phyloP scores from a whole-genome alignment of 2,888 invertebrate genomes.

The Caenorhabditis auriculariae region DNA sequence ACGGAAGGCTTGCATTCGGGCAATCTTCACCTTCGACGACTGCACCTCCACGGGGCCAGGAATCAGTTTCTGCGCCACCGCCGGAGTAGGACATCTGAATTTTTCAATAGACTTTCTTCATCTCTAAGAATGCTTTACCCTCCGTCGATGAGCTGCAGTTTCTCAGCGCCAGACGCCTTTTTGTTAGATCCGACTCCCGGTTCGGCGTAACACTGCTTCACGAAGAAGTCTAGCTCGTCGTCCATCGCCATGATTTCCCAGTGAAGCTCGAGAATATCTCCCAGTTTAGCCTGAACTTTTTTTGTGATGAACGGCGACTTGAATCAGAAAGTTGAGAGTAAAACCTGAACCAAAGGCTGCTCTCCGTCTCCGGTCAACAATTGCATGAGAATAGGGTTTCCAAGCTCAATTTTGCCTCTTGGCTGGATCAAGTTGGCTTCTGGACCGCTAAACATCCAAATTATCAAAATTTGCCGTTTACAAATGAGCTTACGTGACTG shows the following conservation, averaged over 20 bases:
- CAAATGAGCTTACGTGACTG: slow-evolving; percentile 48
- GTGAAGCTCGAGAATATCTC: slow-evolving; percentile 62
- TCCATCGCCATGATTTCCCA: slow-evolving; percentile 64
- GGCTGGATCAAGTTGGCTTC: slow-evolving; percentile 62
- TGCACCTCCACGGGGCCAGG: slow-evolving; percentile 56
- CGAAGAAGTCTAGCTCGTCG: slow-evolving; percentile 63
- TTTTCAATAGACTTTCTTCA: not conserved
- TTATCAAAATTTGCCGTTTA: no score
- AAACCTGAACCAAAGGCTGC: slow-evolving; percentile 32
- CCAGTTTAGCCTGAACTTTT: slow-evolving; percentile 55
- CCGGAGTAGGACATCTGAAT: slow-evolving; percentile 60
- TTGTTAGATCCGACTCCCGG: slow-evolving; percentile 42
- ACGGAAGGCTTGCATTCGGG: slow-evolving; percentile 60
- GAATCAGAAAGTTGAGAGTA: not conserved
- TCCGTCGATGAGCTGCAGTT: slow-evolving; percentile 59
- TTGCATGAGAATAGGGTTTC: slow-evolving; percentile 63
- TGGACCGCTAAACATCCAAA: slow-evolving; percentile 51
- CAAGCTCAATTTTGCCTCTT: slow-evolving; percentile 62
- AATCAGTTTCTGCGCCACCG: slow-evolving; percentile 62
- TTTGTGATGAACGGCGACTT: no score
- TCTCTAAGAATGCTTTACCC: slow-evolving; percentile 31
- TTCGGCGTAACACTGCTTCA: slow-evolving; percentile 61
- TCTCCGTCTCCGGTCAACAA: slow-evolving; percentile 51
- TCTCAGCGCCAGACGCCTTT: slow-evolving; percentile 39
- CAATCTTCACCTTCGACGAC: slow-evolving; percentile 38